Conservation (phyloP, 2,797 vertebrate genomes). For the Calcarius lapponicus region DNA sequence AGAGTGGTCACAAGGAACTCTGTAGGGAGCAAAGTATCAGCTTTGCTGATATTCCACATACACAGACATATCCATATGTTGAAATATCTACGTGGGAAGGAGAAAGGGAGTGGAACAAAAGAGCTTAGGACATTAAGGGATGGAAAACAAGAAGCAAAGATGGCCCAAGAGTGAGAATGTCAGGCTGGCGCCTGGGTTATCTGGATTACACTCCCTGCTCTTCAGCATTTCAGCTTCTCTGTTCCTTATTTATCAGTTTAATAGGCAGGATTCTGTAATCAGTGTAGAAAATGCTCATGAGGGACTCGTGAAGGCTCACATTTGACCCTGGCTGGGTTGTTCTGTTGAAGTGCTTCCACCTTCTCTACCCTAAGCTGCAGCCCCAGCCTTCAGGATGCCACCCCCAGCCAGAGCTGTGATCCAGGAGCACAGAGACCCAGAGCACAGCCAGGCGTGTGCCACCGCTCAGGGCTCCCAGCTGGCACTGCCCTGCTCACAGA, state of each 20-base stretch:
- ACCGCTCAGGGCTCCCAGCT: not conserved
- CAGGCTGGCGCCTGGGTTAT: conserved; percentile 3
- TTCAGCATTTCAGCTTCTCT: not conserved
- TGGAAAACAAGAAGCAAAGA: conserved; percentile 38
- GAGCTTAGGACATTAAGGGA: conserved; percentile 13
- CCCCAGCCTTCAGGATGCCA: not conserved
- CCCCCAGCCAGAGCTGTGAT: not conserved
- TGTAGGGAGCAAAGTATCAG: conserved; percentile 49
- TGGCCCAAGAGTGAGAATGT: not conserved
- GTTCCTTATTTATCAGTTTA: not conserved
- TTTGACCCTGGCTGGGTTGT: not conserved
- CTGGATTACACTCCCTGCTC: not conserved
- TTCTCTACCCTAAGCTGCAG: not conserved
- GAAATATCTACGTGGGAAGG: conserved; percentile 59
- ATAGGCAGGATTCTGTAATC: not conserved
- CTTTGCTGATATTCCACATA: conserved; percentile 60
- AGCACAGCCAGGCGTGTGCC: not conserved
- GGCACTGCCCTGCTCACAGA: not conserved
- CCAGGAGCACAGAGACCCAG: too few relatives aligned
- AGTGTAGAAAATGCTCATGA: not conserved
- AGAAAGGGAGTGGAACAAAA: conserved; percentile 38
- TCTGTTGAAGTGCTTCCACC: not conserved
- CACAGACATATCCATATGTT: conserved; percentile 45
- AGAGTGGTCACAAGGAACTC: conserved; percentile 56
- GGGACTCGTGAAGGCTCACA: not conserved